Evolutionary conservation across 1,140 invertebrate species (phyloP), one percentile per base, ranked within the genome.

Genomic region (Drosophila micromelanica): DNA sequence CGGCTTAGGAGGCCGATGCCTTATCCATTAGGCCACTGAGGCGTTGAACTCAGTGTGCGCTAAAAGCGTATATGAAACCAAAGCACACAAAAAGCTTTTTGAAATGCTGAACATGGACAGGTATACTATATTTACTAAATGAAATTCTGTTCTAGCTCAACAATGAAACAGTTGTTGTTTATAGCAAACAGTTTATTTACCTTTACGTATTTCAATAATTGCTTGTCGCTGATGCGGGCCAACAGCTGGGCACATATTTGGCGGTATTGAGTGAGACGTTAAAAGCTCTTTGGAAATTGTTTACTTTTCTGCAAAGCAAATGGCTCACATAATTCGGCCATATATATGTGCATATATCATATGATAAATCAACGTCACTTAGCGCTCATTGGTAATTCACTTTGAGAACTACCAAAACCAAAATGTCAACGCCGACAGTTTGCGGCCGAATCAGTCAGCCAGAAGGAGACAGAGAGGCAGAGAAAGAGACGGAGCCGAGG

Each of bases 361-460:
- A 65, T 76, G 82, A 87, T 86, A 89, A 82, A 87, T 87, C 82
- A 87, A 87, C 74, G 84, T 87, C 82, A 86, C 84, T 87, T 82
- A 87, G 68, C 68, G 51, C 43, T 81, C 69, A 76, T 87, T 76
- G 70, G 60, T 81, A 82, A 86, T 87, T 87, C 82, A 79, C 71
- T 87, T 78, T 78, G 51, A 64, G 17, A 64, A 59, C 56, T 56
- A 45, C 20, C 40, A 20, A 68, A 68, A 68, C 48, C 60, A 64
- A 71, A 84, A 60, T 84, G 82, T 87, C 82, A 87, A 87, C 80
- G 70, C 40, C 17, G 45, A 72, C 52, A 59, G 55, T 72, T 43
- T 57, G 54, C 38, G 46, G 55, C 32, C 37, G 30, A 68, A 75
- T 77, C 72, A 72, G 38, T 76, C 80, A 82, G 49, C 54, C 55